Evolutionary conservation across 2,113 vertebrate species (phyloP).

Genomic region (Mustela lutreola): DNA sequence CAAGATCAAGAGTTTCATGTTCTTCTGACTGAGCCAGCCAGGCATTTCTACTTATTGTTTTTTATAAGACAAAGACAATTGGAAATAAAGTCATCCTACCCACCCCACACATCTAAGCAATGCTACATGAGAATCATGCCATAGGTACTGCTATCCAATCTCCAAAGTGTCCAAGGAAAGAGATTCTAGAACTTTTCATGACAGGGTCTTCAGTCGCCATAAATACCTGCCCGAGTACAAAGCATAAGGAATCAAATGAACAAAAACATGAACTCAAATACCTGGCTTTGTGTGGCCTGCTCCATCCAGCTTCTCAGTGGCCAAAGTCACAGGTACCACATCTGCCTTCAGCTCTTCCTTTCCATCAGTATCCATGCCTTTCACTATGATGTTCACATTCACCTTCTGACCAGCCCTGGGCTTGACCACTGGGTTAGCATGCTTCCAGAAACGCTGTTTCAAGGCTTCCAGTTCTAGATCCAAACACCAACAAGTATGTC

Average conservation of each 20-base stretch:
- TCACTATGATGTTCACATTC: slow-evolving; percentile 92
- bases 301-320: slow-evolving; percentile 88
- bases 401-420: slow-evolving; percentile 87
- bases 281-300: slow-evolving; percentile 91
- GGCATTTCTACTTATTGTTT: not conserved
- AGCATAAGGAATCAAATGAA: not conserved
- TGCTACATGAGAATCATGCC: not conserved
- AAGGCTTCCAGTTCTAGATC: slow-evolving; percentile 93
- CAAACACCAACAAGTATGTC: slow-evolving; percentile 35
- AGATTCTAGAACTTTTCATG: not conserved
- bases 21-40: too few species aligned
- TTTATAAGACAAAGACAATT: slow-evolving; percentile 33
- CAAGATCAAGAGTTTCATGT: too few species aligned
- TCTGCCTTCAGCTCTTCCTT: slow-evolving; percentile 92
- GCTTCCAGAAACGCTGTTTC: slow-evolving; percentile 95
- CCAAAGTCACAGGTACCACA: slow-evolving; percentile 90
- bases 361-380: slow-evolving; percentile 90
- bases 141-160: not conserved
- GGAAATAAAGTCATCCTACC: slow-evolving; percentile 14
- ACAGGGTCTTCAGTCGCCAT: not conserved
- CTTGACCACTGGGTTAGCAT: slow-evolving; percentile 84
- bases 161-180: slow-evolving; percentile 47
- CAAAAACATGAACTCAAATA: slow-evolving; percentile 70
- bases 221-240: not conserved
- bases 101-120: not conserved